Base-by-base conservation (phyloP, 2,888 invertebrate genomes). In the Drosophila rubida region DNA sequence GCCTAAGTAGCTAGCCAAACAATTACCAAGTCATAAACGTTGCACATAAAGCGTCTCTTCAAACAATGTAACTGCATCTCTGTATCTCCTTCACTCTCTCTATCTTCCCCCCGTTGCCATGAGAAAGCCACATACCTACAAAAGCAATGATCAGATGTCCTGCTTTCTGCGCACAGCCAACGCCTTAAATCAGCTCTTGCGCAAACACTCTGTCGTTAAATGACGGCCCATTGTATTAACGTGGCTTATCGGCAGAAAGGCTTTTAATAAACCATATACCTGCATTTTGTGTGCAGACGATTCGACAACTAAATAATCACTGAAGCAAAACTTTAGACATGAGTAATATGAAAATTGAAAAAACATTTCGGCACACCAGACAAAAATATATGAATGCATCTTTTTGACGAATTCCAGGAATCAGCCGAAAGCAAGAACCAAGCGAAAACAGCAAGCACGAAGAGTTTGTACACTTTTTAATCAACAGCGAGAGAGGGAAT, bases 271-370 rank as follows among this genome's bases (percentile, higher is more conserved):
- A 72, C 67, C 78, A 76, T 78, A 77, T 65, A 69, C 64, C 2
- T 14, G 7, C 2, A 32, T 32, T 68, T 61, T 63, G 70, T 62
- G 73, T 42, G 46, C 30, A 35, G 42, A 30, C 39, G 42, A 45
- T 45, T 39, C 60, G 8, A 48, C 64, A 65, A 41, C 57, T 37
- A 14, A 37, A 46, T 71, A 81, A 81, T 81, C 87, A 63, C 83
- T 82, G 85, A 83, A 87, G 87, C 88, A 84, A 80, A 69, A 59
- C 48, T 35, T 60, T 68, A 58, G 78, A 63, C 83, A 71, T 76
- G 72, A 80, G 86, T 82, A 84, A 87, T 82, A 86, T 83, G 86
- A 88, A 87, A 84, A 84, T 87, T 84, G 88, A 87, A 88, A 41
- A 87, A 83, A 78, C 78, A 65, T 50, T 61, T 61, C 67, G 61